phyloP scores from a whole-genome alignment of 1,140 invertebrate genomes.

The Pissodes strobi region DNA sequence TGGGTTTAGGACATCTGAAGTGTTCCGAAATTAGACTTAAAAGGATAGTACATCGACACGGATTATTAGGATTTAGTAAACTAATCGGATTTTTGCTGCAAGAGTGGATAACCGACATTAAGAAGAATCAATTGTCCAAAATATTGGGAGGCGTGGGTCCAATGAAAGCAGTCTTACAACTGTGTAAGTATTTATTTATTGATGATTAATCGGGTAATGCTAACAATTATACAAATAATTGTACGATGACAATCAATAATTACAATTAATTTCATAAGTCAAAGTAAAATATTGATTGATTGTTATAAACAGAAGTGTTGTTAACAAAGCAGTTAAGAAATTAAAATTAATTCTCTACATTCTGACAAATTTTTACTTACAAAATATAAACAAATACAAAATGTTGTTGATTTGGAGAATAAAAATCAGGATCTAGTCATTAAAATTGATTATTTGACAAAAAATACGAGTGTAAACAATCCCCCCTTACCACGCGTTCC shows the following conservation, averaged over 20 bases:
- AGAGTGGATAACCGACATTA: conserved; percentile 95
- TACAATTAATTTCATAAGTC: no score
- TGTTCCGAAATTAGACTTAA: conserved; percentile 89
- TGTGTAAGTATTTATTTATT: conserved; percentile 67
- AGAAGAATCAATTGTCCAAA: conserved; percentile 89
- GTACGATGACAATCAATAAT: background rate
- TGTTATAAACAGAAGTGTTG: no score
- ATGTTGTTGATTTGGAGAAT: no score
- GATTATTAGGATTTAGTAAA: conserved; percentile 85
- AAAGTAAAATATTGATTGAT: no score
- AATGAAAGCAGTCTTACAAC: conserved; percentile 86
- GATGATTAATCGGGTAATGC: background rate
- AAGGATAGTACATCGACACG: conserved; percentile 75
- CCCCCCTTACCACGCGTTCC: no score
- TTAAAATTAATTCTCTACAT: no score
- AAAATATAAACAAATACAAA: no score
- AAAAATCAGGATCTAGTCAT: no score
- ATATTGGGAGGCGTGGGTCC: conserved; percentile 91
- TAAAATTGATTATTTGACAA: no score
- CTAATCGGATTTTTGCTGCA: conserved; percentile 76
- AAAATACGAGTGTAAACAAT: no score
- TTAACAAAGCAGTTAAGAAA: no score
- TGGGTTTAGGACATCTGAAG: conserved; percentile 89
- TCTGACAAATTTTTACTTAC: no score
- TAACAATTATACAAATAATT: background rate